Conservation (phyloP, 1,140 invertebrate genomes). For the Drosophila rufa region DNA sequence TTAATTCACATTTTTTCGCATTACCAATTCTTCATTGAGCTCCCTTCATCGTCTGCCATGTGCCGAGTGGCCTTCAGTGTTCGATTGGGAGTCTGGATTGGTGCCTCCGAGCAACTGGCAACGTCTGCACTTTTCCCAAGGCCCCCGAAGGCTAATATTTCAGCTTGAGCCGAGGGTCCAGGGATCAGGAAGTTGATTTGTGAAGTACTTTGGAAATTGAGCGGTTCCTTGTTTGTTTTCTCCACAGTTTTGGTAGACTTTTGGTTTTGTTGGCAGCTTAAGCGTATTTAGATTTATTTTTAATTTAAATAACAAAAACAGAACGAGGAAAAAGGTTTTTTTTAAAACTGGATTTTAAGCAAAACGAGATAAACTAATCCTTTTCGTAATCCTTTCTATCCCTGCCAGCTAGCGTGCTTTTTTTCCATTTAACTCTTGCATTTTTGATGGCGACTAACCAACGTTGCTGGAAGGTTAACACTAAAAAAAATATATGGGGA, state of each 20-base stretch:
- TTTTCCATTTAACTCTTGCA: constrained; percentile 25
- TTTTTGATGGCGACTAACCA: constrained; percentile 17
- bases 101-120: not conserved
- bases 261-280: no score
- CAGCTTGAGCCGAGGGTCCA: not conserved
- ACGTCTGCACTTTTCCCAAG: constrained; percentile 4
- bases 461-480: no score
- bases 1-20: constrained; percentile 67
- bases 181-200: constrained; percentile 10
- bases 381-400: not conserved
- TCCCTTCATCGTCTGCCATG: constrained; percentile 15
- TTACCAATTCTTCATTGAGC: constrained; percentile 59
- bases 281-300: no score
- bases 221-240: not conserved
- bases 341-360: no score
- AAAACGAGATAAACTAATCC: no score
- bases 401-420: constrained; percentile 9
- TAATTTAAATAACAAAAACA: no score
- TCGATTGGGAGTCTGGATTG: constrained; percentile 7
- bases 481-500: constrained; percentile 11
- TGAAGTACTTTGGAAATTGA: constrained; percentile 1
- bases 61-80: constrained; percentile 13
- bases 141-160: not conserved
- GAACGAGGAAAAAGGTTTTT: no score
- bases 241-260: not conserved